These are phyloP conservation scores for Dicrostonyx torquatus DNA, from an alignment of 2,797 vertebrate species.

Conservation along the genomic window DNA sequence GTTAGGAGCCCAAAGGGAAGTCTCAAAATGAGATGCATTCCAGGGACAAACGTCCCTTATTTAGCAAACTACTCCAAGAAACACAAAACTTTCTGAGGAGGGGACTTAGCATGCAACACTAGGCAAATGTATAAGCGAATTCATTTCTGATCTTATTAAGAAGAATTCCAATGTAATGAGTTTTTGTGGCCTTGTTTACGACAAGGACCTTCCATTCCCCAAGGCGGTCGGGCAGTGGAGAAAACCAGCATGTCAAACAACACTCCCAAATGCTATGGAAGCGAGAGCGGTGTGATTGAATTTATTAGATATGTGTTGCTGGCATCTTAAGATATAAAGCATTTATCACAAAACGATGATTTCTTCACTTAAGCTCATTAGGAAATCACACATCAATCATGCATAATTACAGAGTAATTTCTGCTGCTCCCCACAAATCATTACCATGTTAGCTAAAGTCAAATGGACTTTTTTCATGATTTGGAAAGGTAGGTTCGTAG, in stretches of 20 bases:
- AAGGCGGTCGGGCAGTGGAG: conserved; percentile 79
- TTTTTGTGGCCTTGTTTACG: conserved; percentile 82
- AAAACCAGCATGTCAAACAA: conserved; percentile 84
- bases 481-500: conserved; percentile 83
- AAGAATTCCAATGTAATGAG: conserved; percentile 80
- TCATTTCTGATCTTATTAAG: conserved; percentile 80
- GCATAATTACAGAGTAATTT: conserved; percentile 89
- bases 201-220: conserved; percentile 84
- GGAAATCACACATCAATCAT: conserved; percentile 90
- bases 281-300: conserved; percentile 85
- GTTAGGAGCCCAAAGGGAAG: background rate
- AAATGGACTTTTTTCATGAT: conserved; percentile 85
- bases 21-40: conserved; percentile 31
- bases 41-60: conserved; percentile 35
- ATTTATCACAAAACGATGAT: conserved; percentile 89
- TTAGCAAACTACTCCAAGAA: conserved; percentile 48
- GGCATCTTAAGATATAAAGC: conserved; percentile 90
- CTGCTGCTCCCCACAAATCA: conserved; percentile 88
- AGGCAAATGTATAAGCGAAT: conserved; percentile 82
- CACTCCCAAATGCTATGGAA: conserved; percentile 86
- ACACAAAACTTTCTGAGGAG: conserved; percentile 75
- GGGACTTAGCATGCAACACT: conserved; percentile 69
- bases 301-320: conserved; percentile 88
- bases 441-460: conserved; percentile 87
- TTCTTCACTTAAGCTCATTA: conserved; percentile 91